Base-by-base conservation (phyloP, 2,797 vertebrate species). In the Geranospiza caerulescens region DNA sequence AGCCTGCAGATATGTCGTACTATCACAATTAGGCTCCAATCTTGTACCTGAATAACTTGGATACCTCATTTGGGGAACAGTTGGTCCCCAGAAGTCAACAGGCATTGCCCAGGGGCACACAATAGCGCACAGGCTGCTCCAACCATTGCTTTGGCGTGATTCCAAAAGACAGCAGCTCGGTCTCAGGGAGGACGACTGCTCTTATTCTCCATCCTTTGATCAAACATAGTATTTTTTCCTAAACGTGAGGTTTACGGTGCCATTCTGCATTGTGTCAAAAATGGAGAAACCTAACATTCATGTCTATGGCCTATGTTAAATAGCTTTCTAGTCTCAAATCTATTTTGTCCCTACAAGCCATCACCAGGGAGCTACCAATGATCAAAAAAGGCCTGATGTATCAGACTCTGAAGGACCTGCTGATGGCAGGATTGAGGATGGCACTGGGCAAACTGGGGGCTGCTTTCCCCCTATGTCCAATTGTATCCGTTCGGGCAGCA, bases 41-140 rank as follows among this genome's bases (percentile, higher is more conserved):
- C 55, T 78, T 63, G 66, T 48, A 68, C 7, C 23, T 44, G 55
- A 78, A 58, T 73, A 42, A 36, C 20, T 6, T 67, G 53, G 17
- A 44, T 53, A 31, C 18, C 23, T 58, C 48, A 53, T 74, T 79
- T 68, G 48, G 23, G 50, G 40, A 82, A 78, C 19, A 36, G 15
- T 59, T 60, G 6, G 8, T 33, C 25, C 27, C 60, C 45, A 70
- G 27, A 82, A 60, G 12, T 42, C 42, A 66, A 34, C 4, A 52
- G 11, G 5, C 31, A 19, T 88, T 52, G 33, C 36, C 18, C 48
- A 68, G 48, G 23, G 31, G 14, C 15, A 38, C 26, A 31, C 15
- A 31, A 12, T 15, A 72, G 17, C 0, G 0, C 17, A 11, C 2
- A 1, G 15, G 33, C 20, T 29, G 27, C 34, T 58, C 48, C 44